Conservation (phyloP, 2,888 invertebrate genomes). For the Stenchaetothrips biformis region DNA sequence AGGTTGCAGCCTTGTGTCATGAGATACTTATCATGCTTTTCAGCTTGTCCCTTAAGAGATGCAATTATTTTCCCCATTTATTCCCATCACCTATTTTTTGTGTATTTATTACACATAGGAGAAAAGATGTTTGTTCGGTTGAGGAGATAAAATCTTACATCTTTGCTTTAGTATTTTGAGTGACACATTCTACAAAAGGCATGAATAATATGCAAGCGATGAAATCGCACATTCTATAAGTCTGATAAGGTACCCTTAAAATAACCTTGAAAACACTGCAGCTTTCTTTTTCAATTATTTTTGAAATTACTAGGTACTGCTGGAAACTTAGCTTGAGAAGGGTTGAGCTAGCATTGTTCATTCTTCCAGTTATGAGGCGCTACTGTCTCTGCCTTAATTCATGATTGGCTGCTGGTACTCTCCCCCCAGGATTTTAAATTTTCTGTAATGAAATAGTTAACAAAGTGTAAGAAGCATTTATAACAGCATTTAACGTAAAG, state of each 20-base stretch:
- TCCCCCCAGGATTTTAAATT: conserved; percentile 6
- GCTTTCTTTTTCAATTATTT: background rate
- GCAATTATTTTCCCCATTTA: no score
- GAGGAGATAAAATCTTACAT: no score
- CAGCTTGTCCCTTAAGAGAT: no score
- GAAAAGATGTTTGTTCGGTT: no score
- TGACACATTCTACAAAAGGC: background rate
- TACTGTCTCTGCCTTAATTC: no score
- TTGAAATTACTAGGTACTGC: no score
- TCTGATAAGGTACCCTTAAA: conserved; percentile 17
- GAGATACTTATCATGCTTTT: no score
- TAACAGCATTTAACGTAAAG: background rate
- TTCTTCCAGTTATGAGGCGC: no score
- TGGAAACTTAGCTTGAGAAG: no score
- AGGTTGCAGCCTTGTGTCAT: no score
- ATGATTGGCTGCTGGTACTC: no score
- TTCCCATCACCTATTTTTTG: background rate
- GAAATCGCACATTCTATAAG: conserved; percentile 13
- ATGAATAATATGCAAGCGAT: background rate
- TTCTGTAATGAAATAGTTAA: conserved; percentile 32
- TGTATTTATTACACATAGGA: conserved; percentile 24
- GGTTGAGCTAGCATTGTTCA: background rate
- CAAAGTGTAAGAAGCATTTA: background rate
- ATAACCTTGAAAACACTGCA: background rate
- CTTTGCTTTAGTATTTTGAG: no score